Evolutionary conservation across 2,113 vertebrate genomes (phyloP).

Genomic region (Empidonax alnorum): DNA sequence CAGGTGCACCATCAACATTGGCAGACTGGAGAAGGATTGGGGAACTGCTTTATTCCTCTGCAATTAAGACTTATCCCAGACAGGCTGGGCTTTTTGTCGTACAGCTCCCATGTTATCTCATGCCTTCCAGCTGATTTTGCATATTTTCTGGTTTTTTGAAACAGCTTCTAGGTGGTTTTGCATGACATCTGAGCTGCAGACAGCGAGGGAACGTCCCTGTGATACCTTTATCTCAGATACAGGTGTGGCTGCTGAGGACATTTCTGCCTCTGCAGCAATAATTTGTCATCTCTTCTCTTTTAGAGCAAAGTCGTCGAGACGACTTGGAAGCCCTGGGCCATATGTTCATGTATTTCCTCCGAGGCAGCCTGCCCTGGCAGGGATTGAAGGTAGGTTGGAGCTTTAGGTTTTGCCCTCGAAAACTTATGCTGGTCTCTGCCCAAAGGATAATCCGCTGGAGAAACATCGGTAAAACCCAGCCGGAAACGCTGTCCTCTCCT

Average conservation of each 20-base stretch:
- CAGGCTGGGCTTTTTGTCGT: background rate
- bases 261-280: conserved; percentile 45
- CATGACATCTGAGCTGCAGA: background rate
- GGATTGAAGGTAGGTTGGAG: conserved; percentile 89
- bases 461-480: background rate
- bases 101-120: background rate
- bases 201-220: background rate
- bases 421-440: background rate
- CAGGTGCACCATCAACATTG: background rate
- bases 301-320: conserved; percentile 97
- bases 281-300: conserved; percentile 60
- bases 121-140: background rate
- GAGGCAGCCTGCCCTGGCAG: conserved; percentile 98
- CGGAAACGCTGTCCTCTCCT: background rate
- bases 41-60: background rate
- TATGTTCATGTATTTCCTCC: conserved; percentile 99
- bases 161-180: background rate
- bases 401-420: background rate
- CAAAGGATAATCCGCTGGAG: background rate
- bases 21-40: background rate
- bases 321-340: conserved; percentile 98
- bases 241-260: background rate
- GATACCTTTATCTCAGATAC: background rate
- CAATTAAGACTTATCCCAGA: background rate
- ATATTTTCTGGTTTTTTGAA: background rate